Base-by-base conservation (phyloP, 2,888 invertebrate genomes). In the Erebia palarica region DNA sequence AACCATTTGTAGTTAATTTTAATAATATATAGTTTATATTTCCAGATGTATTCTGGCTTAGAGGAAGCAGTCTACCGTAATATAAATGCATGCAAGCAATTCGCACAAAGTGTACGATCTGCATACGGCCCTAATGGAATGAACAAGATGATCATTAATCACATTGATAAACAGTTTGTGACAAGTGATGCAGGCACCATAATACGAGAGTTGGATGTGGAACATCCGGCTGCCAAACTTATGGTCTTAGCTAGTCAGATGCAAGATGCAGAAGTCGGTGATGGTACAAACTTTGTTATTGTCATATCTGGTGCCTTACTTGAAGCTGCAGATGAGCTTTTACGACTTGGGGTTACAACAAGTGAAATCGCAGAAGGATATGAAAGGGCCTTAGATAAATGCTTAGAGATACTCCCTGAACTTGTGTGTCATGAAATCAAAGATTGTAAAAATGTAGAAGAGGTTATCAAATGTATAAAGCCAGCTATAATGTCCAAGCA, bases 101-200 rank as follows among this genome's bases (percentile, higher is more conserved):
- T 99, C 82, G 96, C 99, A 1, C 96, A 97, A 81, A 98, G 98
- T 75, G 96, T 99, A 36, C 96, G 97, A 76, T 97, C 99, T 27
- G 98, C 99, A 1, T 99, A 98, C 89, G 99, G 99, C 0, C 99
- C 99, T 10, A 98, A 98, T 93, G 99, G 99, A 79, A 97, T 97
- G 97, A 99, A 99, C 90, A 99, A 99, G 94, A 99, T 99, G 97
- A 97, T 99, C 27, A 99, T 99, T 73, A 99, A 99, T 91, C 99
- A 99, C 86, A 95, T 99, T 78, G 99, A 99, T 84, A 99, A 99
- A 85, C 96, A 99, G 79, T 99, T 99, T 93, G 98, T 99, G 4
- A 99, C 99, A 1, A 99, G 98, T 87, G 99, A 99, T 94, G 99
- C 99, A 27, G 99, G 98, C 0, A 99, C 99, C 0, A 99, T 99